Evolutionary conservation across 2,888 invertebrate genomes (phyloP), one percentile per base, ranked within the genome.

Genomic region (Lutraria lutraria): DNA sequence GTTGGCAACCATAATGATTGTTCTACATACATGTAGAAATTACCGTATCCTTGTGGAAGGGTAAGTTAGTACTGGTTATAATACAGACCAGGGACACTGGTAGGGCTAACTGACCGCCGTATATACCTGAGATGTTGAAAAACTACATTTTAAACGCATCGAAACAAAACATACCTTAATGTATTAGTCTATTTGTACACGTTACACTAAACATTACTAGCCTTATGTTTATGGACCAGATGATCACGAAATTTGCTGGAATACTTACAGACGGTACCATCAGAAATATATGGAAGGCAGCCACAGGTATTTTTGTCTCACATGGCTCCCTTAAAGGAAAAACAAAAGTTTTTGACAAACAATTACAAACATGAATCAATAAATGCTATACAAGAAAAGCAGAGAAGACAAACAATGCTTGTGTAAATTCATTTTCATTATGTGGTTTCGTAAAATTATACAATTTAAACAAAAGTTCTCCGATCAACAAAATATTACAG

Each of bases 231-330:
- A 21, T n/a, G 19, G 19, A 12, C 1, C 16, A 19, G 12, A 54
- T 54, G 15, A 54, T 12, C 15, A 12, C 54, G 8, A 54, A 8
- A 54, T 54, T 8, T 56, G 19, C 3, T 43, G 12, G 15, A 12
- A 29, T 83, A 84, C 88, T 80, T 81, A 88, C 88, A 8, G 88
- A 82, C 0, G 88, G 88, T 52, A 88, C 21, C 29, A 83, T 16
- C 15, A 88, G 12, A 29, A 25, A 84, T 21, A 63, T 10, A 53
- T 88, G 83, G 68, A 88, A 88, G 10, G 29, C 76, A 8, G 54
- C 31, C 12, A 56, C 25, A 4, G 83, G 53, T 43, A 88, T 84
- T 52, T 83, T 84, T 8, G 83, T 79, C 10, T 10, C n/a, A 31
- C 88, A 88, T 56, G 34, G 60, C 29, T 52, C 34, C 56, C 87